A percentile compares a stretch with the other conserved stretches of the same genome.
phyloP scores from a whole-genome alignment of 2,113 vertebrate species.

The Oenanthe melanoleuca region DNA sequence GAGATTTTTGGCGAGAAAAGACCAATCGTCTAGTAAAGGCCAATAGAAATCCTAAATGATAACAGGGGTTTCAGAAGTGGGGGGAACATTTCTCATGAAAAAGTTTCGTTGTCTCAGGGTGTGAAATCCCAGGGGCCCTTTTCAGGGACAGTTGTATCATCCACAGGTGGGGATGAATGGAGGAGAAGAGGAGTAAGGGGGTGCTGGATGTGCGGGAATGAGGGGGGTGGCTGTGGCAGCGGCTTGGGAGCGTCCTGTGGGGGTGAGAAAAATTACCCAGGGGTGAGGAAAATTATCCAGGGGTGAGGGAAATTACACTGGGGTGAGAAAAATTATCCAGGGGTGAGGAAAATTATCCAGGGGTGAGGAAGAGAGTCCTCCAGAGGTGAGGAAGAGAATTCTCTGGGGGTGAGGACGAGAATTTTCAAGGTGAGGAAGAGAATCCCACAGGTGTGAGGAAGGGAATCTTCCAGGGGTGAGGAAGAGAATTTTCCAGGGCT shows the following conservation, averaged over 20 bases:
- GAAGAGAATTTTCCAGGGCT: rapidly evolving
- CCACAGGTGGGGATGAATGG: background rate
- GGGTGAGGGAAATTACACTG: background rate
- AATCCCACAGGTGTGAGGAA: no score
- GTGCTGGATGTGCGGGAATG: background rate
- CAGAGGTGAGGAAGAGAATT: background rate
- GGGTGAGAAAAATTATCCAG: no score
- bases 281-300: background rate
- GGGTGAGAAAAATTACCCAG: no score
- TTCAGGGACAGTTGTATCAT: no score
- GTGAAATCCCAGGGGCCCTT: no score
- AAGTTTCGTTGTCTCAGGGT: no score
- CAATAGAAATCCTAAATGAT: no score
- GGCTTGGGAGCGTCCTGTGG: rapidly evolving
- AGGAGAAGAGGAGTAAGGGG: rapidly evolving
- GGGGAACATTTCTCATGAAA: no score
- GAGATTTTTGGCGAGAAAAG: no score
- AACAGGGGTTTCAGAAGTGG: no score
- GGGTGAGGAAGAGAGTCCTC: background rate
- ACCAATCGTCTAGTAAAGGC: no score
- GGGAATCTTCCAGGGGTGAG: background rate
- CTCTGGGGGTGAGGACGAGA: no score
- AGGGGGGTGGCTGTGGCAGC: background rate
- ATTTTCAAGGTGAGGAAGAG: background rate
- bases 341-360: rapidly evolving